A percentile compares a stretch with the other conserved stretches of the same genome.
phyloP scores from a whole-genome alignment of 2,888 invertebrate species.

The Amiota minor region DNA sequence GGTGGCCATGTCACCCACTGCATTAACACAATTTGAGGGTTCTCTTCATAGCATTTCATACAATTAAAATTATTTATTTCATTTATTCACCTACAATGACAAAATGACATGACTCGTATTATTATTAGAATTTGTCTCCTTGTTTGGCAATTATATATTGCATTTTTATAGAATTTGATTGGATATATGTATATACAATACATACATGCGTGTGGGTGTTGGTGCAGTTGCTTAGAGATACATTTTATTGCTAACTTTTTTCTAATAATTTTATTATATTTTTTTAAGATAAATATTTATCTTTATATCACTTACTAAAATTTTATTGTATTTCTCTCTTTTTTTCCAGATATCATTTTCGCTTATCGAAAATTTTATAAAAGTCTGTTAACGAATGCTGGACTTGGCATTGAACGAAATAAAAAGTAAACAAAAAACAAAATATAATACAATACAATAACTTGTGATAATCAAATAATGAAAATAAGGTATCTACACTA shows the following conservation, averaged over 20 bases:
- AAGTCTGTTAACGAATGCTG: conserved; percentile 56
- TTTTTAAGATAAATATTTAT: not conserved
- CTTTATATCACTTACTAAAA: conserved; percentile 10
- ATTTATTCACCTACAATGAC: not conserved
- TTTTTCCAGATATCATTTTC: conserved; percentile 67
- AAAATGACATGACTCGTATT: not conserved
- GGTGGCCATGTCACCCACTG: too few relatives aligned
- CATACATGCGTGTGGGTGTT: not conserved
- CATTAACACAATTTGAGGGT: too few relatives aligned
- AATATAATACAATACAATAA: conserved; percentile 47
- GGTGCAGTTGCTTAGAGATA: too few relatives aligned
- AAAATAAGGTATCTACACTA: not conserved
- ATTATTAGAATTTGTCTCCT: not conserved
- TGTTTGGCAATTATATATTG: not conserved
- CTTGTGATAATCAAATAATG: conserved; percentile 46
- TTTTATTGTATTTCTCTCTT: conserved; percentile 44
- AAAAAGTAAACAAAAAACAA: conserved; percentile 40
- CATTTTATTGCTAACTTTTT: not conserved
- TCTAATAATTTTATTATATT: conserved; percentile 19
- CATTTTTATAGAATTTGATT: not conserved
- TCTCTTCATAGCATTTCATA: not conserved
- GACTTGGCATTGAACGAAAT: conserved; percentile 39
- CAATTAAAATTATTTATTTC: not conserved
- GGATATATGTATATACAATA: not conserved
- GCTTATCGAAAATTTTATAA: conserved; percentile 63